These are phyloP conservation scores for Macrocentrus cingulum DNA, from an alignment of 1,140 invertebrate genomes.

Conservation along the genomic window DNA sequence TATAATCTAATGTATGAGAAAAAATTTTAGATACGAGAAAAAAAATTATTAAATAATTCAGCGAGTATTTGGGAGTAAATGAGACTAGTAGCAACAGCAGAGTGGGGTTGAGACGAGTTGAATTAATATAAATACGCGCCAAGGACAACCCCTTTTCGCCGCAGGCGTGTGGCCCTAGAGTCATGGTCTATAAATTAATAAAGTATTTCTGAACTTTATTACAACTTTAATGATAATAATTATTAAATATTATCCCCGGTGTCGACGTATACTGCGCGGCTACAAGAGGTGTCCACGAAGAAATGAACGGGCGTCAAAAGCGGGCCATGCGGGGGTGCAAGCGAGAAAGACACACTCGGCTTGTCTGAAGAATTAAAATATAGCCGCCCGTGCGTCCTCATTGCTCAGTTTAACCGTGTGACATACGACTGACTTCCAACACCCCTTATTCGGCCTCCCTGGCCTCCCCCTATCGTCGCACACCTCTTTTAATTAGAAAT, in stretches of 20 bases:
- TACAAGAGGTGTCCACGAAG: conserved; percentile 43
- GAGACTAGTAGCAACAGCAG: too few species aligned
- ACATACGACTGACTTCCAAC: conserved; percentile 44
- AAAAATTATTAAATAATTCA: too few species aligned
- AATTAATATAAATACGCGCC: conserved; percentile 53
- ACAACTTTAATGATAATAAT: conserved; percentile 61
- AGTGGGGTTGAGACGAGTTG: conserved; percentile 31
- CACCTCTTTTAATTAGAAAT: too few species aligned
- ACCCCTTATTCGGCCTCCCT: neutral
- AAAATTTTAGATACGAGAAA: too few species aligned
- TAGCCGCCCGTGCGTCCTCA: conserved; percentile 57
- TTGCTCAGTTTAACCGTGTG: conserved; percentile 50
- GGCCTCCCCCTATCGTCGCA: neutral
- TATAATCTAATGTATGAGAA: too few species aligned
- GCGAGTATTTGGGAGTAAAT: too few species aligned
- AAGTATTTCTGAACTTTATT: conserved; percentile 60
- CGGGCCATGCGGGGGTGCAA: neutral
- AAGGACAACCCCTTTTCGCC: conserved; percentile 46
- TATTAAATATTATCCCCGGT: conserved; percentile 59
- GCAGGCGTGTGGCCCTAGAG: neutral
- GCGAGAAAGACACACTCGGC: conserved; percentile 28
- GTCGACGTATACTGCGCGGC: conserved; percentile 36
- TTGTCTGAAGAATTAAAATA: conserved; percentile 61
- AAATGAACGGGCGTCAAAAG: conserved; percentile 36
- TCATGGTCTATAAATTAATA: conserved; percentile 59